These are phyloP conservation scores for Brachionus manjavacas DNA, from an alignment of 1,140 invertebrate genomes.

Conservation along the genomic window DNA sequence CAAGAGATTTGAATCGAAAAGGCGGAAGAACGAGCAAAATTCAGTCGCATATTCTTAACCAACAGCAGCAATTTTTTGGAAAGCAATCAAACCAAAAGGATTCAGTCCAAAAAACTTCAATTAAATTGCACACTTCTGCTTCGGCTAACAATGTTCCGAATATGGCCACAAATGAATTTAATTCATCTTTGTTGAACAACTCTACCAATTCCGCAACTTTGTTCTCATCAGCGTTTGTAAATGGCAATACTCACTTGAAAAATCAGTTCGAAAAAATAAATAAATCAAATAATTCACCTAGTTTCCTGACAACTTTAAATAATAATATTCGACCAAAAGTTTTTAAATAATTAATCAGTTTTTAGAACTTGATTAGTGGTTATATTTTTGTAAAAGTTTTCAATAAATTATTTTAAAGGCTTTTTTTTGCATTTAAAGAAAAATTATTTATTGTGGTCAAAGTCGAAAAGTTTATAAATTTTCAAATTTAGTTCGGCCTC, in stretches of 20 bases:
- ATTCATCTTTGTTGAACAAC: neutral
- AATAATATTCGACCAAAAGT: conserved; percentile 2
- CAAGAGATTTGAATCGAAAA: neutral
- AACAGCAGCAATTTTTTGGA: neutral
- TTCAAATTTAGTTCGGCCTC: neutral
- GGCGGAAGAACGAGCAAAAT: neutral
- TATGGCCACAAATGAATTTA: neutral
- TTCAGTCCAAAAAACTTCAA: neutral
- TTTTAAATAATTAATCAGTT: neutral
- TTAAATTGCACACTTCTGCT: neutral
- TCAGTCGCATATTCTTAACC: neutral
- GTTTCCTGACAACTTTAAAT: neutral
- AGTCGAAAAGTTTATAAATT: neutral
- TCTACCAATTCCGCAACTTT: conserved; percentile 1
- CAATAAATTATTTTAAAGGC: neutral
- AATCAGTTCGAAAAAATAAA: conserved; percentile 25
- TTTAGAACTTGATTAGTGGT: neutral
- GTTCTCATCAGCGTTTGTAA: conserved; percentile 4
- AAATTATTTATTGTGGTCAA: neutral
- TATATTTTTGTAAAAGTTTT: neutral
- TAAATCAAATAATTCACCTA: neutral
- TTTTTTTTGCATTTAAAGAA: neutral
- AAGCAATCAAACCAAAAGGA: neutral
- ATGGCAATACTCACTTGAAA: neutral
- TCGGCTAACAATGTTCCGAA: neutral